Conservation (phyloP, 2,113 vertebrate genomes). For the Etia nguti region DNA sequence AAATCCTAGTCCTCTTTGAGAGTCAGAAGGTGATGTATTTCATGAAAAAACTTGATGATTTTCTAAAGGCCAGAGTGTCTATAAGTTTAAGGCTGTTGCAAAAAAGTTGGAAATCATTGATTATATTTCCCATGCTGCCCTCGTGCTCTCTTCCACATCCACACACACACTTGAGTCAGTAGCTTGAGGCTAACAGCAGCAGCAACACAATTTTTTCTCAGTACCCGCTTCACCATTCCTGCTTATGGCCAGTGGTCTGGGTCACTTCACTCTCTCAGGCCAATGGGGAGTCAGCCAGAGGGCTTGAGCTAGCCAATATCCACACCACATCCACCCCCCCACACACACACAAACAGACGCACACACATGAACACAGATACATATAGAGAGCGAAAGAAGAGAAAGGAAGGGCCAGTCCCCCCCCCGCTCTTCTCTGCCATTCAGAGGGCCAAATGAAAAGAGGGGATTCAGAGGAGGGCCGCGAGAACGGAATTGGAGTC, state of each 20-base stretch:
- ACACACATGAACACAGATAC: background rate
- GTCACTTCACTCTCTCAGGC: conserved; percentile 33
- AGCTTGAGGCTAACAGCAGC: background rate
- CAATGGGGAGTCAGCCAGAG: conserved; percentile 39
- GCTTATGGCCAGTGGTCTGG: background rate
- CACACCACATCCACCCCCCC: background rate
- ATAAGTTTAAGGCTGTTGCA: background rate
- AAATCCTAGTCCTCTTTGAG: background rate
- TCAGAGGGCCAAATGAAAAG: conserved; percentile 57
- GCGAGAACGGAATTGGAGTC: conserved; percentile 37
- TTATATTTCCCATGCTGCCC: background rate
- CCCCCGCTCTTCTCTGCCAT: conserved; percentile 26
- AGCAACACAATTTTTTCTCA: background rate
- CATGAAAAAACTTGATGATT: background rate
- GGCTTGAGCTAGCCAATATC: conserved; percentile 15
- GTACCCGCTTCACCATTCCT: background rate
- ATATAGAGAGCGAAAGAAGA: background rate
- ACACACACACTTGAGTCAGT: background rate
- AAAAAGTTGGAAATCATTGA: conserved; percentile 3
- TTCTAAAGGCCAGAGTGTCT: background rate
- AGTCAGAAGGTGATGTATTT: background rate
- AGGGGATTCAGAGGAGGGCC: conserved; percentile 40
- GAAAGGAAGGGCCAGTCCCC: conserved; percentile 16
- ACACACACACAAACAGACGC: background rate
- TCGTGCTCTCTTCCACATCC: background rate